Evolutionary conservation across 2,888 invertebrate genomes (phyloP).

Genomic region (Xanthostigma xanthostigma): DNA sequence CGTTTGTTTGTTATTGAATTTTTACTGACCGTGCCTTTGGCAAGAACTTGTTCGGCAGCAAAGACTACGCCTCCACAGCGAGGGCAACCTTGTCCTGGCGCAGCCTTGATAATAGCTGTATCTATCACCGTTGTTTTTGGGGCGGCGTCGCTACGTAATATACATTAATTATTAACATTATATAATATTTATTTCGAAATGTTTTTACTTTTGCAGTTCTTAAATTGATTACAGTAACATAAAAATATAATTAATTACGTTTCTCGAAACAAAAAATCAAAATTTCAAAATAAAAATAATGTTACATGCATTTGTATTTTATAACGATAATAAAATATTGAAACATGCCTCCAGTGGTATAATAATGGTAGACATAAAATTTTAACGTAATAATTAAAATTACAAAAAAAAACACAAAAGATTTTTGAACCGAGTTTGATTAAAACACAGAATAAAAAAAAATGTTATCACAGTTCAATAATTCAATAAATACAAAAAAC

Average conservation of each 20-base stretch:
- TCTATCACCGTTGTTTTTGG: conserved; percentile 65
- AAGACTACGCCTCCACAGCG: conserved; percentile 82
- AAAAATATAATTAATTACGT: background rate
- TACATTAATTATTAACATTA: background rate
- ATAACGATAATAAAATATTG: too few species aligned
- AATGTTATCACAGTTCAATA: conserved; percentile 5
- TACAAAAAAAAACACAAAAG: too few species aligned
- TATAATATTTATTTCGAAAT: too few species aligned
- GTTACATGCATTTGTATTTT: background rate
- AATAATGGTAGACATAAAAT: too few species aligned
- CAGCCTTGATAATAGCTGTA: conserved; percentile 64
- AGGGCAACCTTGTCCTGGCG: conserved; percentile 77
- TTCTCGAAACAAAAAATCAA: conserved; percentile 1
- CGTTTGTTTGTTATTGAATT: background rate
- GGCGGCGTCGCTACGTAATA: conserved; percentile 47
- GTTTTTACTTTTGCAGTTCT: background rate
- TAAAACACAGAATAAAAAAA: conserved; percentile 1
- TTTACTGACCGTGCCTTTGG: conserved; percentile 50
- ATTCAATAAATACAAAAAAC: background rate
- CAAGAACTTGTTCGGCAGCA: conserved; percentile 86
- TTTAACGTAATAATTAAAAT: too few species aligned
- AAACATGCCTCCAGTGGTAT: too few species aligned
- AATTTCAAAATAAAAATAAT: conserved; percentile 1
- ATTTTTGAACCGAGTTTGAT: background rate
- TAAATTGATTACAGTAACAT: background rate